Conservation (phyloP, 2,797 vertebrate genomes). For the Chromis chromis region DNA sequence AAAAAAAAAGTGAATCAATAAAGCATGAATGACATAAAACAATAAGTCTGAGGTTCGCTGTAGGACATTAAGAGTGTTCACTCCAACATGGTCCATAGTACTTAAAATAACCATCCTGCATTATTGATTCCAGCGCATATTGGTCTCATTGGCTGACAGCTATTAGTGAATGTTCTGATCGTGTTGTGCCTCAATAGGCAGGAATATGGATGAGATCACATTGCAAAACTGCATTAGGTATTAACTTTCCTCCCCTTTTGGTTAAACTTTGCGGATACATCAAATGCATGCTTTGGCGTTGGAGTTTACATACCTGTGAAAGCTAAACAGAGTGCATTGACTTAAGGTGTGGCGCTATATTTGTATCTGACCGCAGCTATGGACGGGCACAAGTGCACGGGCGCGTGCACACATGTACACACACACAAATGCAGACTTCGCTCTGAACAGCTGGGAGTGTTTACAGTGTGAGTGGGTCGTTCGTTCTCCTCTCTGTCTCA, state of each 20-base stretch:
- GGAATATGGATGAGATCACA: slow-evolving; percentile 60
- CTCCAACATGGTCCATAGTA: slow-evolving; percentile 30
- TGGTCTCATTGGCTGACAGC: slow-evolving; percentile 42
- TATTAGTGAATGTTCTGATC: slow-evolving; percentile 51
- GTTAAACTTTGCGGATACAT: slow-evolving; percentile 78
- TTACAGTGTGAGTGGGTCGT: slow-evolving; percentile 73
- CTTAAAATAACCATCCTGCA: slow-evolving; percentile 44
- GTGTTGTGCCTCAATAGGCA: slow-evolving; percentile 48
- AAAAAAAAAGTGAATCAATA: slow-evolving; percentile 40
- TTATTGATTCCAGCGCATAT: slow-evolving; percentile 36
- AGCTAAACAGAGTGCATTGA: slow-evolving; percentile 81
- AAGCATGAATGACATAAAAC: slow-evolving; percentile 55
- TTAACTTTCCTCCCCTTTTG: slow-evolving; percentile 80
- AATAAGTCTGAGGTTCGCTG: slow-evolving; percentile 50
- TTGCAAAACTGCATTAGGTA: slow-evolving; percentile 74
- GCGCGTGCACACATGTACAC: background rate
- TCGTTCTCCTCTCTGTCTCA: slow-evolving; percentile 66
- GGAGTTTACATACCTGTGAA: slow-evolving; percentile 82
- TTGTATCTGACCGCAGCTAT: slow-evolving; percentile 75
- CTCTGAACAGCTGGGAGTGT: slow-evolving; percentile 82
- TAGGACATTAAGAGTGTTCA: slow-evolving; percentile 32
- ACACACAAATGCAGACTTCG: slow-evolving; percentile 24
- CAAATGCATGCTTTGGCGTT: slow-evolving; percentile 75
- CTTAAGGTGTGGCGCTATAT: slow-evolving; percentile 81
- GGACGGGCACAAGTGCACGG: slow-evolving; percentile 62